Conservation (phyloP, 1,140 invertebrate species). For the Drosophila repletoides region DNA sequence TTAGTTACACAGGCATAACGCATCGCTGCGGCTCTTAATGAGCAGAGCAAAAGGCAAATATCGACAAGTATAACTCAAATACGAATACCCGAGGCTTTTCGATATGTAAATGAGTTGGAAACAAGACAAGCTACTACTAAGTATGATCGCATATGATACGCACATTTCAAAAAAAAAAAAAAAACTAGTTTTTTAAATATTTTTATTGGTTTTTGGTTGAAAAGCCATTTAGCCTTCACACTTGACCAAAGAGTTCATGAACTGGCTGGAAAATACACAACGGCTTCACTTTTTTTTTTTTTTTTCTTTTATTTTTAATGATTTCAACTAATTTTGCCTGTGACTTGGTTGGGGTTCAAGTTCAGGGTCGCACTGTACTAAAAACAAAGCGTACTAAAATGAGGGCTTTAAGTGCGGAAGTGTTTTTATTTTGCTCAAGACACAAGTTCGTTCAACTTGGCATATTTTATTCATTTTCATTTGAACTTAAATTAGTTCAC, state of each 20-base stretch:
- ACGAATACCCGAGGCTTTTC: slow-evolving; percentile 7
- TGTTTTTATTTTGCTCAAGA: not conserved
- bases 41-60: slow-evolving; percentile 2
- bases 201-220: slow-evolving; percentile 26
- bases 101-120: slow-evolving; percentile 31
- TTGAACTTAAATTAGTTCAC: too few relatives aligned
- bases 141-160: not conserved
- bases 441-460: slow-evolving; percentile 35
- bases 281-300: slow-evolving; percentile 54
- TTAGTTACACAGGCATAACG: not conserved
- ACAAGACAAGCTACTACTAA: slow-evolving; percentile 18
- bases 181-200: slow-evolving; percentile 46
- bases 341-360: too few relatives aligned
- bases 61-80: not conserved
- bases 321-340: slow-evolving; percentile 31
- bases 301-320: slow-evolving; percentile 30
- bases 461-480: not conserved
- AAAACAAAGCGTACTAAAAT: slow-evolving; percentile 27
- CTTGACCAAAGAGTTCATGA: slow-evolving; percentile 72
- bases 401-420: slow-evolving; percentile 30
- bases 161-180: slow-evolving; percentile 21
- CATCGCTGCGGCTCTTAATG: not conserved
- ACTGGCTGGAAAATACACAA: slow-evolving; percentile 41
- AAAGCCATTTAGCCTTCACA: slow-evolving; percentile 69
- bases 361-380: slow-evolving; percentile 59